Evolutionary conservation across 2,113 vertebrate species (phyloP).

Genomic region (Potamarius usumacintae): DNA sequence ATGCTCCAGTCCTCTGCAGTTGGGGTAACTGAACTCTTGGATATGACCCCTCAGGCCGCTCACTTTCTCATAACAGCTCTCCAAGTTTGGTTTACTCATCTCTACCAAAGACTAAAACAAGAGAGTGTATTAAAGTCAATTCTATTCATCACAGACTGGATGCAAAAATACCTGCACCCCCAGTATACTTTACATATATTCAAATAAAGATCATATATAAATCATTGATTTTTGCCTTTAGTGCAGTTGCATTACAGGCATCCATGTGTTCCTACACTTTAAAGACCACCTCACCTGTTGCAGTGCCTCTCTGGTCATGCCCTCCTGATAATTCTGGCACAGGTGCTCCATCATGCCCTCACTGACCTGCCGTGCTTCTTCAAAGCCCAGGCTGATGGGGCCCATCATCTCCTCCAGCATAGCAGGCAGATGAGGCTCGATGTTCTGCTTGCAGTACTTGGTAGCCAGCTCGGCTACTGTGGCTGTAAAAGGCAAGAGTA

Average conservation of each 20-base stretch:
- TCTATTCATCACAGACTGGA: background rate
- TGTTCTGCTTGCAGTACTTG: conserved; percentile 73
- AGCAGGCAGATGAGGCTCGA: conserved; percentile 82
- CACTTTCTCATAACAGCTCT: conserved; percentile 81
- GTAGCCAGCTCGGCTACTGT: conserved; percentile 76
- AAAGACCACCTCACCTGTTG: conserved; percentile 71
- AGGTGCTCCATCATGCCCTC: conserved; percentile 79
- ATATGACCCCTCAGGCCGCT: conserved; percentile 76
- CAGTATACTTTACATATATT: too few relatives aligned
- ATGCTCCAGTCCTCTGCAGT: conserved; percentile 77
- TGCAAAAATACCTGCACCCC: too few relatives aligned
- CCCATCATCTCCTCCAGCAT: conserved; percentile 91
- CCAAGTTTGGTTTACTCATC: conserved; percentile 78
- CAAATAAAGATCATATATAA: too few relatives aligned
- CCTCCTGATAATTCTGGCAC: conserved; percentile 72
- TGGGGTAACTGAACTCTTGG: conserved; percentile 79
- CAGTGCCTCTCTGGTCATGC: conserved; percentile 63
- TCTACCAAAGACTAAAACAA: conserved; percentile 68
- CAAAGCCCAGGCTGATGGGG: conserved; percentile 85
- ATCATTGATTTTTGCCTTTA: too few relatives aligned
- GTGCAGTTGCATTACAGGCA: background rate
- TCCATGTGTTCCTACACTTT: too few relatives aligned
- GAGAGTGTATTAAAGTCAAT: background rate
- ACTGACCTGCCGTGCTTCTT: conserved; percentile 77
- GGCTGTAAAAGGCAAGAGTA: conserved; percentile 60